Evolutionary conservation across 2,797 vertebrate genomes (phyloP).

Genomic region (Cynopterus sphinx): DNA sequence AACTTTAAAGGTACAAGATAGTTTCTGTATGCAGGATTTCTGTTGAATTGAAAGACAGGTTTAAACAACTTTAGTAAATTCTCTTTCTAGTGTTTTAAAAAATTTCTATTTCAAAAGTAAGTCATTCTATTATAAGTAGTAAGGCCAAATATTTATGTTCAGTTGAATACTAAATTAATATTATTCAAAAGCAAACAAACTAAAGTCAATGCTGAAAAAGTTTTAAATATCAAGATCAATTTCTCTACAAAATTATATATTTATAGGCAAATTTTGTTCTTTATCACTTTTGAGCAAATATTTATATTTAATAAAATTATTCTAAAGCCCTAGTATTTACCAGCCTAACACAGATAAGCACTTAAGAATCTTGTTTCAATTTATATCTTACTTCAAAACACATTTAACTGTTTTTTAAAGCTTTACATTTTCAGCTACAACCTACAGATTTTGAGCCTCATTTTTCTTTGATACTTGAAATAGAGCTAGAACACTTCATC

Average conservation of each 20-base stretch:
- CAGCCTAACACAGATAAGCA: slow-evolving; percentile 17
- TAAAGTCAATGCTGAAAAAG: background rate
- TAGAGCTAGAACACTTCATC: slow-evolving; percentile 55
- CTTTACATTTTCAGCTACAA: slow-evolving; percentile 63
- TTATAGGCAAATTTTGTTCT: slow-evolving; percentile 24
- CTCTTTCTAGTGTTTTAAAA: slow-evolving; percentile 39
- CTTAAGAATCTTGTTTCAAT: slow-evolving; percentile 43
- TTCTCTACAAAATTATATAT: background rate
- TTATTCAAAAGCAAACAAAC: slow-evolving; percentile 37
- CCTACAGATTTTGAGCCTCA: slow-evolving; percentile 71
- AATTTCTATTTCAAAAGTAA: slow-evolving; percentile 38
- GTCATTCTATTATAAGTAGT: background rate
- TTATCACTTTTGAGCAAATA: slow-evolving; percentile 30
- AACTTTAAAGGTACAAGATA: slow-evolving; percentile 52
- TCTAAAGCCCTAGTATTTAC: slow-evolving; percentile 20
- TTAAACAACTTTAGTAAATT: slow-evolving; percentile 30
- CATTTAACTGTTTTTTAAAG: slow-evolving; percentile 48
- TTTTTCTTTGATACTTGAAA: slow-evolving; percentile 76
- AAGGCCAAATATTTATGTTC: slow-evolving; percentile 31
- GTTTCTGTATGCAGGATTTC: slow-evolving; percentile 48
- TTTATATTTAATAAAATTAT: slow-evolving; percentile 30
- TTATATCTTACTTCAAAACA: slow-evolving; percentile 36
- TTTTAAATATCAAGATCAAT: background rate
- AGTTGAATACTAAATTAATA: slow-evolving; percentile 35
- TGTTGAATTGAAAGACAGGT: background rate